A percentile compares a stretch with the other conserved stretches of the same genome.
Conservation (phyloP, 1,140 invertebrate species). For the Eumeta japonica region DNA sequence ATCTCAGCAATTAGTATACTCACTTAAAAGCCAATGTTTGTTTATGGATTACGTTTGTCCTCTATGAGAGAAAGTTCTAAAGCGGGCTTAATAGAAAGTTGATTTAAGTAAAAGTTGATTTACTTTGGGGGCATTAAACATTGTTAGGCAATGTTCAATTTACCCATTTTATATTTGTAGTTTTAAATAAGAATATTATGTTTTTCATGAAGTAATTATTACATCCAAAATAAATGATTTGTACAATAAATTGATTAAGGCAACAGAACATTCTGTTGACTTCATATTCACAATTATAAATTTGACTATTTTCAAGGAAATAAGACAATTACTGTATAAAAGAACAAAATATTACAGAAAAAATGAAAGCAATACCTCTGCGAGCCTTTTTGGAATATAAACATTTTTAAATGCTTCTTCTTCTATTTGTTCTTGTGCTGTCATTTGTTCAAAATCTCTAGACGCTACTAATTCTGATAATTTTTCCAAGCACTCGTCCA, state of each 20-base stretch:
- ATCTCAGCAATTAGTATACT: no score
- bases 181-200: constrained; percentile 5
- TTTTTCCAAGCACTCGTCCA: constrained; percentile 75
- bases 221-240: no score
- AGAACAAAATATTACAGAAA: constrained; percentile 4
- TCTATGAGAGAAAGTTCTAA: no score
- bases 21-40: no score
- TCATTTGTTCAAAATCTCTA: constrained; percentile 61
- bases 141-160: no score
- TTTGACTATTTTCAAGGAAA: neutral
- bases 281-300: neutral
- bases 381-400: constrained; percentile 93
- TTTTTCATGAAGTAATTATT: neutral
- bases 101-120: no score
- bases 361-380: constrained; percentile 64
- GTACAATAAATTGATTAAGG: no score
- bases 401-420: constrained; percentile 91
- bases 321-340: neutral
- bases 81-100: no score
- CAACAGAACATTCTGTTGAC: neutral
- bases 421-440: constrained; percentile 72
- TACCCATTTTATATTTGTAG: no score
- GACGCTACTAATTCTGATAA: constrained; percentile 67
- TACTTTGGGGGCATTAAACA: no score
- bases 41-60: no score